Conservation (phyloP, 2,113 vertebrate genomes). For the Toxotes chatareus region DNA sequence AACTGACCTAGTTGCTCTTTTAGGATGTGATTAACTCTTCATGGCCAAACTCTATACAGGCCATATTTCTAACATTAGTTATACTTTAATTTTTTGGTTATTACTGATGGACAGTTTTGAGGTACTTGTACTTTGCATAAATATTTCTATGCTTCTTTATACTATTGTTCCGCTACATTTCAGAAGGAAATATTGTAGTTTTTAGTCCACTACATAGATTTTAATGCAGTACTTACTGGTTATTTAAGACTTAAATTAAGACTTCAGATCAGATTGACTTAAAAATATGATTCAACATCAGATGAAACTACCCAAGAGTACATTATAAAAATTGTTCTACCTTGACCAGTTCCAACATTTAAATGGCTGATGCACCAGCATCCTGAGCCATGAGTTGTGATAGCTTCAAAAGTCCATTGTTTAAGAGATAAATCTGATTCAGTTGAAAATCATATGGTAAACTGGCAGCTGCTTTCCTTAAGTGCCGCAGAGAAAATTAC, state of each 20-base stretch:
- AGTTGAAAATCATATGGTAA: background rate
- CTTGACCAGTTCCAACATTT: background rate
- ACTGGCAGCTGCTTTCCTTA: background rate
- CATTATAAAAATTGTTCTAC: background rate
- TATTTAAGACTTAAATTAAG: background rate
- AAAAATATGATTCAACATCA: background rate
- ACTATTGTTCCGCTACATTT: background rate
- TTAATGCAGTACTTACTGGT: background rate
- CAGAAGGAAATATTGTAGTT: background rate
- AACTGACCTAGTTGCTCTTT: constrained; percentile 58
- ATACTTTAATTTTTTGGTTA: background rate
- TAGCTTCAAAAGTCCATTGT: background rate
- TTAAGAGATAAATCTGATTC: background rate
- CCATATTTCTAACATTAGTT: background rate
- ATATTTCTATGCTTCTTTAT: background rate
- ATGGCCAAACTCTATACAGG: background rate
- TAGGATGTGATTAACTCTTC: constrained; percentile 1
- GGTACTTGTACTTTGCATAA: background rate
- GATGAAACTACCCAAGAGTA: background rate
- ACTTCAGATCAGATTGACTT: background rate
- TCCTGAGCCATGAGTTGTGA: background rate
- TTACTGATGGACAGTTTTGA: background rate
- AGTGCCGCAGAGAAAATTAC: background rate
- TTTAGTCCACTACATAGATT: background rate
- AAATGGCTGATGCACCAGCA: background rate